Evolutionary conservation across 2,888 invertebrate genomes (phyloP).

Genomic region (Epirrhoe alternata): DNA sequence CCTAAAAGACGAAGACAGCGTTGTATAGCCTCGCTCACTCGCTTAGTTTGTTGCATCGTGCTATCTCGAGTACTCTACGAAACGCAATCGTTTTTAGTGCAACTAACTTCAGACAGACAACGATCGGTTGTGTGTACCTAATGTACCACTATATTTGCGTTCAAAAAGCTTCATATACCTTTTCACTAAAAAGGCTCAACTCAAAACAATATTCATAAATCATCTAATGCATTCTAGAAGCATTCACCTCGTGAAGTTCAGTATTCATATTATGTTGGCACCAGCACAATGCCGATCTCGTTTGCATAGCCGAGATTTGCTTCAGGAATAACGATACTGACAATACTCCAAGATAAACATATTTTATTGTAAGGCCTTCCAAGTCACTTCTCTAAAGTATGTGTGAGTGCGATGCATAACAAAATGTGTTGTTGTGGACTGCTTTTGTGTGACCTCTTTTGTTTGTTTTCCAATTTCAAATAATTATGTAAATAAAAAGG

Average conservation of each 20-base stretch:
- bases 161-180: too few species aligned
- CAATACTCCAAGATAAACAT: conserved; percentile 30
- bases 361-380: conserved; percentile 18
- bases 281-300: conserved; percentile 24
- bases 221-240: background rate
- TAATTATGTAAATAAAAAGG: background rate
- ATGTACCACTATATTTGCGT: too few species aligned
- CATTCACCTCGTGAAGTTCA: conserved; percentile 9
- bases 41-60: too few species aligned
- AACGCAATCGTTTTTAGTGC: too few species aligned
- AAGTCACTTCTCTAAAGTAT: conserved; percentile 27
- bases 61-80: too few species aligned
- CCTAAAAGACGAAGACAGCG: too few species aligned
- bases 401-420: conserved; percentile 1
- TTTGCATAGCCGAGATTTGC: conserved; percentile 34
- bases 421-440: background rate
- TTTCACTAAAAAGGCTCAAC: background rate
- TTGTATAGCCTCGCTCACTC: too few species aligned
- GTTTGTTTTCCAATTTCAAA: background rate
- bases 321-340: conserved; percentile 30
- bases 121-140: too few species aligned
- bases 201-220: background rate
- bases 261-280: conserved; percentile 25
- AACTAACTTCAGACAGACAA: too few species aligned
- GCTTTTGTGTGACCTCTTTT: background rate